Evolutionary conservation across 2,797 vertebrate species (phyloP).

Genomic region (Psittacula derbiana): DNA sequence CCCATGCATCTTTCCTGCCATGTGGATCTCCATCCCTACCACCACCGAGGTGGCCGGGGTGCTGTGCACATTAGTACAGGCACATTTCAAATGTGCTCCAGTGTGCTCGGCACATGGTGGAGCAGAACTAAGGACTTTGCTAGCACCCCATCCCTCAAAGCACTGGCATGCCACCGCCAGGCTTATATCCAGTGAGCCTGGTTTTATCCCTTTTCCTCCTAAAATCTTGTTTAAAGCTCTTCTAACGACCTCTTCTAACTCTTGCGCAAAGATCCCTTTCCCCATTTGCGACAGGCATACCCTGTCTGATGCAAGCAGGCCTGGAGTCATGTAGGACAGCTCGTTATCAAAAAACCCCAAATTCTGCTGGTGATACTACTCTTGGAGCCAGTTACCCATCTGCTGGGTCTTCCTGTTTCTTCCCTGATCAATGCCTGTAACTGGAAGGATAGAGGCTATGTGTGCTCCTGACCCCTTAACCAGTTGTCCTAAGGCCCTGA

Average conservation of each 20-base stretch:
- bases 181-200: not conserved
- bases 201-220: not conserved
- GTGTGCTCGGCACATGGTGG: no score
- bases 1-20: not conserved
- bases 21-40: not conserved
- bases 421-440: not conserved
- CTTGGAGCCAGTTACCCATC: not conserved
- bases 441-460: not conserved
- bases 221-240: not conserved
- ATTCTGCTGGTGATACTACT: not conserved
- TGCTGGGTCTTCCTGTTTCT: not conserved
- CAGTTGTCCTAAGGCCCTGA: not conserved
- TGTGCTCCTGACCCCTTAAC: not conserved
- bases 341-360: not conserved
- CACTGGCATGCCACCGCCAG: rapidly evolving
- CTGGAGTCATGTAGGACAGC: not conserved
- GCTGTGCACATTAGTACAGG: not conserved
- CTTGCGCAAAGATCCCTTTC: not conserved
- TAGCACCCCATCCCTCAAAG: not conserved
- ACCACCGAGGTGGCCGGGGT: not conserved
- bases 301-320: rapidly evolving
- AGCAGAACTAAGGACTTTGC: not conserved
- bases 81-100: not conserved
- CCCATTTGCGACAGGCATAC: not conserved
- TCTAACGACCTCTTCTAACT: not conserved